Base-by-base conservation (phyloP, 2,797 vertebrate genomes). In the Sebastes kiyomatsui region DNA sequence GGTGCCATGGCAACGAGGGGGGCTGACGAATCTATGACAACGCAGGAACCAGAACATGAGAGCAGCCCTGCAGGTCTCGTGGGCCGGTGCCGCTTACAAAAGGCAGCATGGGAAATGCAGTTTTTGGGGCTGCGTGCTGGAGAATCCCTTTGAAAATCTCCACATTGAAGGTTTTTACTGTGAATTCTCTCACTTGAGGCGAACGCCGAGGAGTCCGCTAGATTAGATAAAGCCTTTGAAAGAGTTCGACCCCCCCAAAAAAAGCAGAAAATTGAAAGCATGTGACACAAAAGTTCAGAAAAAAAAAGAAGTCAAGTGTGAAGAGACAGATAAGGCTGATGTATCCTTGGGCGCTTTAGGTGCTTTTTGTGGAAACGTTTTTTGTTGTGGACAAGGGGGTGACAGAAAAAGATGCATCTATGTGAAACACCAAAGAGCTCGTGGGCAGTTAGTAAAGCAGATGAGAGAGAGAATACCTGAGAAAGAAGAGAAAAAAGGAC, bases 401-500 rank as follows among this genome's bases (percentile, higher is more conserved):
- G 92, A 96, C 91, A 95, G 93, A 93, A 96, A 95, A 95, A 92
- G 94, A 95, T 93, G 95, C 87, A 8, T 96, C 90, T 93, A 95
- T 96, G 94, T 96, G 95, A 95, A 92, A 94, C 85, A 96, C 95
- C 96, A 95, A 96, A 96, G 95, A 95, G 95, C 94, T 96, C 92
- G 95, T 93, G 95, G 96, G 93, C 94, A 94, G 95, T 97, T 98
- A 99, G 96, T 98, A 97, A 97, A 97, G 96, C 95, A 94, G 97
- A 97, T 97, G 97, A 97, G 97, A 97, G 95, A 98, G 95, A 97
- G 97, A 97, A 97, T 94, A 98, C 98, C 98, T 99, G 96, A 97
- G 97, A 96, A 97, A 93, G 96, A 96, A 97, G 95, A 97, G 93
- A 42, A 65, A 65, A 94, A 94, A 92, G 95, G 91, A 95, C 95